Base-by-base conservation (phyloP, 2,113 vertebrate species). In the Cettia cetti region DNA sequence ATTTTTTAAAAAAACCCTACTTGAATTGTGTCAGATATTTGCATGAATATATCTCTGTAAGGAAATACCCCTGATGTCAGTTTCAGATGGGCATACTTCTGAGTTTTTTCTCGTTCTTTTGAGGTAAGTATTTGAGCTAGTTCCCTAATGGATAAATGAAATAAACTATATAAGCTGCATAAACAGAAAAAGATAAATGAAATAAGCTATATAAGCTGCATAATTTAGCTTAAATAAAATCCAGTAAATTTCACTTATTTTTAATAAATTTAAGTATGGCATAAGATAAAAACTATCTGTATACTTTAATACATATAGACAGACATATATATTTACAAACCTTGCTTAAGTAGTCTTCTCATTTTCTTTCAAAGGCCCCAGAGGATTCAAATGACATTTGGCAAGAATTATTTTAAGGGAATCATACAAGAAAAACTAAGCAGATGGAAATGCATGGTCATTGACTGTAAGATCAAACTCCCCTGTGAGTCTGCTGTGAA, bases 251-350 rank as follows among this genome's bases (percentile, higher is more conserved):
- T 42, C 44, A 96, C 95, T 79, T 77, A 89, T 95, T 90, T 95
- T 94, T 87, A 95, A 94, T 95, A 90, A 72, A 94, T 72, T 81
- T 81, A 76, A 93, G 69, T 71, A 50, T 68, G 28, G 26, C 23
- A 49, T 74, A 84, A 92, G 72, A 65, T 63, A 71, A 75, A 92
- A 88, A 70, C 7, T 91, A 14, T 84, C 75, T 92, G 79, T 86
- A 83, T 81, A 56, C n/a, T 44, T 95, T 93, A 92, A 95, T 89
- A 83, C 30, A 76, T 80, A 82, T 63, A 61, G 92, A 93, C 85
- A 97, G 93, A 92, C 74, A 72, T 60, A 70, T 83, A 65, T 63
- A 89, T 93, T 95, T 95, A 92, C 89, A 95, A 94, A 96, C 37
- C 31, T 94, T 85, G 39, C 81, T 83, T 95, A 94, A 96, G 68